These are phyloP conservation scores for Ditylenchus dipsaci DNA, from an alignment of 1,140 invertebrate genomes.

Conservation along the genomic window DNA sequence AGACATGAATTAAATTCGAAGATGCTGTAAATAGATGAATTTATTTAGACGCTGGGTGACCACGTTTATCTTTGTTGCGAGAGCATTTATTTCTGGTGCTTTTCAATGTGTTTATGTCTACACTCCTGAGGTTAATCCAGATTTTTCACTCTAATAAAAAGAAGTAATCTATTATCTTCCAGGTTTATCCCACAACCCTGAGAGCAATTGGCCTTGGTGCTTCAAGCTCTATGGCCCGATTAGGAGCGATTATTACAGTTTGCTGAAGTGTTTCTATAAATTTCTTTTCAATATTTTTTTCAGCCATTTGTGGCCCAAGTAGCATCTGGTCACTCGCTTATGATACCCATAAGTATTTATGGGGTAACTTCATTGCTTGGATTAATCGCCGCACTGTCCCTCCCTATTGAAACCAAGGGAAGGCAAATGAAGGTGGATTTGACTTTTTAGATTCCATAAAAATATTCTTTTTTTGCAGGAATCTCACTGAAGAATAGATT, in stretches of 20 bases:
- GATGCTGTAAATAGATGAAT: background rate
- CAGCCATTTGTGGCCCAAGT: constrained; percentile 89
- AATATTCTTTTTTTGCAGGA: no score
- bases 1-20: no score
- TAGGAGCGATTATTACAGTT: constrained; percentile 73
- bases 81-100: constrained; percentile 84
- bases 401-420: constrained; percentile 76
- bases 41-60: constrained; percentile 73
- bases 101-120: constrained; percentile 93
- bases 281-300: background rate
- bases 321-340: constrained; percentile 69
- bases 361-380: constrained; percentile 70
- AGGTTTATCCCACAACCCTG: constrained; percentile 80
- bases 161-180: constrained; percentile 26
- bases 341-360: constrained; percentile 71
- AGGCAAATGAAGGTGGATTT: constrained; percentile 49
- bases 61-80: constrained; percentile 77
- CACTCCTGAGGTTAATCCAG: constrained; percentile 74
- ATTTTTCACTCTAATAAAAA: background rate
- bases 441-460: no score
- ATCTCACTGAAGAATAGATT: no score
- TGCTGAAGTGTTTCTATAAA: constrained; percentile 46
- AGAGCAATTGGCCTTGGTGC: constrained; percentile 79
- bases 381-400: constrained; percentile 69
- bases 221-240: constrained; percentile 80